phyloP scores from a whole-genome alignment of 2,888 invertebrate genomes.

The Hypomecis atomaria region DNA sequence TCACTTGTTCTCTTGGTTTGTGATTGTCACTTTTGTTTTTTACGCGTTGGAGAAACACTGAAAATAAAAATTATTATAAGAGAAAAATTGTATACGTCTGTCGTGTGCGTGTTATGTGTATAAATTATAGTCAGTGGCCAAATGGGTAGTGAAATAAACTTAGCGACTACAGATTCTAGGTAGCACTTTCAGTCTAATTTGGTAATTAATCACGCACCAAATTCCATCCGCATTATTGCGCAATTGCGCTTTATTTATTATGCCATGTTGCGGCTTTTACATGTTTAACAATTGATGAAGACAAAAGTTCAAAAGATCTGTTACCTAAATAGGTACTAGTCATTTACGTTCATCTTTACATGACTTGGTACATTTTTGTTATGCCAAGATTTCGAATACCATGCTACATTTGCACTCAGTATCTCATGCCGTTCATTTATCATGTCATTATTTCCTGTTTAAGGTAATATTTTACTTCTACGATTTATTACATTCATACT shows the following conservation, averaged over 20 bases:
- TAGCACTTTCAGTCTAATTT: slow-evolving; percentile 41
- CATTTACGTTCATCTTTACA: slow-evolving; percentile 28
- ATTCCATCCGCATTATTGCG: slow-evolving; percentile 56
- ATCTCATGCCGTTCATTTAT: slow-evolving; percentile 57
- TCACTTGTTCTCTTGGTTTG: too few relatives aligned
- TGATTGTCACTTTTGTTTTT: slow-evolving; percentile 49
- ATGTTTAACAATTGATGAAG: not conserved
- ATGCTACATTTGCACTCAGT: slow-evolving; percentile 43
- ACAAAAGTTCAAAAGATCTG: not conserved
- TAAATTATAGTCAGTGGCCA: slow-evolving; percentile 71
- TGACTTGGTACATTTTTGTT: slow-evolving; percentile 34
- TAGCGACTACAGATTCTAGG: slow-evolving; percentile 68
- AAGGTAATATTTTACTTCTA: slow-evolving; percentile 59
- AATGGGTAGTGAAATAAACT: slow-evolving; percentile 77
- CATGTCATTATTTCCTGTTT: slow-evolving; percentile 63
- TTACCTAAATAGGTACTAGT: slow-evolving; percentile 35
- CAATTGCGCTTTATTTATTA: slow-evolving; percentile 54
- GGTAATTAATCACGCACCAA: slow-evolving; percentile 10
- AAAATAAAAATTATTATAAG: slow-evolving; percentile 21
- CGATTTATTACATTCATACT: not conserved
- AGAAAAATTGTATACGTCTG: slow-evolving; percentile 28
- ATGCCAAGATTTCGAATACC: slow-evolving; percentile 40
- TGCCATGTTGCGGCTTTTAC: slow-evolving; percentile 51
- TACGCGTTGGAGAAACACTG: slow-evolving; percentile 41
- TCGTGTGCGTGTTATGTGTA: slow-evolving; percentile 56